Evolutionary conservation across 2,113 vertebrate genomes (phyloP).

Genomic region (Barbus barbus): DNA sequence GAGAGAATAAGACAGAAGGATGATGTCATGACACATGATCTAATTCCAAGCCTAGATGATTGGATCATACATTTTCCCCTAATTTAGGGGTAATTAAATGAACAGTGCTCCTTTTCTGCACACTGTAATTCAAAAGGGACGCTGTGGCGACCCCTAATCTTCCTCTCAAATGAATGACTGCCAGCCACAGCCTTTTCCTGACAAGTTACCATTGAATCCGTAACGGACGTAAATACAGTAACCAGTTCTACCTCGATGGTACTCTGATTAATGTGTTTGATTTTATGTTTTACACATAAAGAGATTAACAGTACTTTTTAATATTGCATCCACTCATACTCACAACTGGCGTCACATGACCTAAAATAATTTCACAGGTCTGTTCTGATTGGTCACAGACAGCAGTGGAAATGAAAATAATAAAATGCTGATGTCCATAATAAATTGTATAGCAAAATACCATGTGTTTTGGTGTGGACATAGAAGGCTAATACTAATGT

Average conservation of each 20-base stretch:
- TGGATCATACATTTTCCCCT: constrained; percentile 79
- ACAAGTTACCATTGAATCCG: not conserved
- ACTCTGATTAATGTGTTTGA: not conserved
- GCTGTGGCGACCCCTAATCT: constrained; percentile 62
- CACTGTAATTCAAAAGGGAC: constrained; percentile 60
- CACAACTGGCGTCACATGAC: not conserved
- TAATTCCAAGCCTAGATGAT: constrained; percentile 75
- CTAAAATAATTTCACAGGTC: not conserved
- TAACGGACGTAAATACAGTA: not conserved
- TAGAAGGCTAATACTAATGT: too few relatives aligned
- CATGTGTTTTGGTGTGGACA: too few relatives aligned
- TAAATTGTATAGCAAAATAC: too few relatives aligned
- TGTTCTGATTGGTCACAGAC: too few relatives aligned
- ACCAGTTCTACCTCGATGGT: not conserved
- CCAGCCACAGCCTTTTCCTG: constrained; percentile 22
- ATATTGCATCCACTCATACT: not conserved
- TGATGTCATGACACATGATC: constrained; percentile 79
- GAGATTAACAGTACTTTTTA: not conserved
- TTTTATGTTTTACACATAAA: not conserved
- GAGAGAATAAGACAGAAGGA: constrained; percentile 58
- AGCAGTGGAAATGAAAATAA: too few relatives aligned
- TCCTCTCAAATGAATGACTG: constrained; percentile 55
- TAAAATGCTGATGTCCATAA: too few relatives aligned
- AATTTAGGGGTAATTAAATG: constrained; percentile 75
- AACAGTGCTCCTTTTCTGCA: constrained; percentile 72